These are phyloP conservation scores for Amblyteles armatorius DNA, from an alignment of 2,888 invertebrate species.

Conservation along the genomic window DNA sequence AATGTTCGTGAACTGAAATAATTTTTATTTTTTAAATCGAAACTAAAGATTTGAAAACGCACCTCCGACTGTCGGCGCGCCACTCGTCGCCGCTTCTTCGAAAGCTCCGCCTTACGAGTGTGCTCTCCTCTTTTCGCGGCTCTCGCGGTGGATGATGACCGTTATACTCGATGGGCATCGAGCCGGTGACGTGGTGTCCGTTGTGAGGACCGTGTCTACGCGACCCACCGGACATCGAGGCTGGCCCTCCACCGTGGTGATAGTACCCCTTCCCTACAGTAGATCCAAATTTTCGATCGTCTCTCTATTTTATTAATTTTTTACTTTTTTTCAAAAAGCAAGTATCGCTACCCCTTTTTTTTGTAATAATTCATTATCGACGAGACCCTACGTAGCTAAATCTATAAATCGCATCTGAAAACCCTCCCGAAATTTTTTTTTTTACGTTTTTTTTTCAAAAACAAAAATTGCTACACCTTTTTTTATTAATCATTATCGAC, in stretches of 20 bases:
- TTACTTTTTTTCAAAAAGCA: constrained; percentile 34
- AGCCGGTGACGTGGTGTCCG: constrained; percentile 78
- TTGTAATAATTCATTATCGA: constrained; percentile 30
- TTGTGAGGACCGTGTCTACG: constrained; percentile 79
- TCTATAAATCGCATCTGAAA: background rate
- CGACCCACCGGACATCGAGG: constrained; percentile 78
- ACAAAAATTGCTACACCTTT: constrained; percentile 1
- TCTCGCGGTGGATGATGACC: constrained; percentile 81
- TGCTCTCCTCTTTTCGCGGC: constrained; percentile 82
- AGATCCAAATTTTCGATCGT: constrained; percentile 78
- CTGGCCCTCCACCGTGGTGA: constrained; percentile 78
- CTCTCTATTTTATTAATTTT: constrained; percentile 64
- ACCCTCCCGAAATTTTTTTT: background rate
- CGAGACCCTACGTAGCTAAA: constrained; percentile 24
- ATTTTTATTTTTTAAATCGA: background rate
- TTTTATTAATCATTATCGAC: constrained; percentile 25
- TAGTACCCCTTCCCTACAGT: constrained; percentile 83
- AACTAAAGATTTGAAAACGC: constrained; percentile 74
- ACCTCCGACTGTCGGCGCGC: constrained; percentile 84
- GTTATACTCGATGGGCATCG: constrained; percentile 81
- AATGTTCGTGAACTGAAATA: constrained; percentile 3
- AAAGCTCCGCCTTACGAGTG: constrained; percentile 82
- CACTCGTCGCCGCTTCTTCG: constrained; percentile 83
- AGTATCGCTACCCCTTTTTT: constrained; percentile 5
- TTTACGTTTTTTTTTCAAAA: background rate